A percentile compares a stretch with the other conserved stretches of the same genome.
Evolutionary conservation across 2,113 vertebrate species (phyloP).

Genomic region (Falco punctatus): DNA sequence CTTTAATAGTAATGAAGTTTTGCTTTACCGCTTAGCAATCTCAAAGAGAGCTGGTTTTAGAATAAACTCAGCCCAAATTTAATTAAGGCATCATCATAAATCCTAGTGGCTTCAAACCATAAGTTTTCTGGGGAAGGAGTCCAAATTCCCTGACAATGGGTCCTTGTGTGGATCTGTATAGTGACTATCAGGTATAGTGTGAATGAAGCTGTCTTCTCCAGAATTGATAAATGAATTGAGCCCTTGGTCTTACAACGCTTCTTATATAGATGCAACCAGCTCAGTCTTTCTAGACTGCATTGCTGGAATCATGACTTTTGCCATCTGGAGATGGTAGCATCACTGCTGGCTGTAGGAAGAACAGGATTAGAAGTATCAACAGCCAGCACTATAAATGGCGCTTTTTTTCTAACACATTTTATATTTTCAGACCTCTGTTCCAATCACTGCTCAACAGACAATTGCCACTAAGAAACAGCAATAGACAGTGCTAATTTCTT

Average conservation of each 20-base stretch:
- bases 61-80: background rate
- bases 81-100: background rate
- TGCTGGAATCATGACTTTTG: background rate
- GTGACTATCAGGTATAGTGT: rapidly evolving
- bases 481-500: background rate
- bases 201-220: background rate
- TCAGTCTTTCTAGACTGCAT: background rate
- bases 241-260: background rate
- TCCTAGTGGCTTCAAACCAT: background rate
- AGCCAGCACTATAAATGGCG: background rate
- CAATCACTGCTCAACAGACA: background rate
- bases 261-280: background rate
- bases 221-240: background rate
- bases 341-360: background rate
- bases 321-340: background rate
- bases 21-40: background rate
- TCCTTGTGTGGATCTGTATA: background rate
- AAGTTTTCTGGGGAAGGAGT: background rate
- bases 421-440: background rate
- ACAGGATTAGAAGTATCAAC: background rate
- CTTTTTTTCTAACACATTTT: background rate
- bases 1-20: background rate
- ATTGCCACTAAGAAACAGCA: background rate
- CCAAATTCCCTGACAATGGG: background rate
- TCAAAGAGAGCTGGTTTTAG: background rate